Evolutionary conservation across 2,888 invertebrate genomes (phyloP).

Genomic region (Netelia virgata): DNA sequence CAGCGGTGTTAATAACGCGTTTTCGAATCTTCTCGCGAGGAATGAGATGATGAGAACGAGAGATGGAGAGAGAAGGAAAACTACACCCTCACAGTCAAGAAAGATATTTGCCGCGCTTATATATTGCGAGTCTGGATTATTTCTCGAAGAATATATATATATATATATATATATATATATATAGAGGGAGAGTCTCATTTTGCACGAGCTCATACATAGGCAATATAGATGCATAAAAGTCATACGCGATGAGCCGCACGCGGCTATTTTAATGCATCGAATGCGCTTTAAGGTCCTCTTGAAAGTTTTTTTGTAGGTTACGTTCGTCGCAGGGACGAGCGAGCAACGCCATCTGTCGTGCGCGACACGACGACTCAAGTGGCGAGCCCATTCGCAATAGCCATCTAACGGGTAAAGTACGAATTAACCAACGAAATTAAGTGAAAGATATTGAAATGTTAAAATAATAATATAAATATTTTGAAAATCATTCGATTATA

Average conservation of each 20-base stretch:
- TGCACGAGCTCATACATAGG: conserved; percentile 57
- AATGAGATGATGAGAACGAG: conserved; percentile 40
- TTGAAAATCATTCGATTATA: background rate
- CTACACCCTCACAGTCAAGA: conserved; percentile 47
- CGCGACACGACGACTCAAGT: no score
- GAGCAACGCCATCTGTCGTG: background rate
- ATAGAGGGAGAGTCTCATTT: conserved; percentile 28
- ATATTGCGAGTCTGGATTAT: conserved; percentile 42
- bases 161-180: conserved; percentile 35
- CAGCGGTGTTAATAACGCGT: conserved; percentile 84
- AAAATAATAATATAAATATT: no score
- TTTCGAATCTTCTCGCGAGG: conserved; percentile 78
- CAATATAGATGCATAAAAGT: conserved; percentile 58
- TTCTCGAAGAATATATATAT: conserved; percentile 30
- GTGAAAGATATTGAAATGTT: no score
- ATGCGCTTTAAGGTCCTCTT: conserved; percentile 17
- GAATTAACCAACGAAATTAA: no score
- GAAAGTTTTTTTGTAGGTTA: conserved; percentile 1
- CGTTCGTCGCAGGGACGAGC: background rate
- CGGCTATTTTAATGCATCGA: conserved; percentile 32
- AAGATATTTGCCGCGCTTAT: conserved; percentile 41
- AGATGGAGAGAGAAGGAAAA: conserved; percentile 24
- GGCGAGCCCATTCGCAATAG: no score
- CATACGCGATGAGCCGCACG: conserved; percentile 35
- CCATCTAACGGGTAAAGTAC: no score